A percentile compares a stretch with the other conserved stretches of the same genome.
Evolutionary conservation across 2,888 invertebrate genomes (phyloP).

Genomic region (Prosopocoilus inquinatus): DNA sequence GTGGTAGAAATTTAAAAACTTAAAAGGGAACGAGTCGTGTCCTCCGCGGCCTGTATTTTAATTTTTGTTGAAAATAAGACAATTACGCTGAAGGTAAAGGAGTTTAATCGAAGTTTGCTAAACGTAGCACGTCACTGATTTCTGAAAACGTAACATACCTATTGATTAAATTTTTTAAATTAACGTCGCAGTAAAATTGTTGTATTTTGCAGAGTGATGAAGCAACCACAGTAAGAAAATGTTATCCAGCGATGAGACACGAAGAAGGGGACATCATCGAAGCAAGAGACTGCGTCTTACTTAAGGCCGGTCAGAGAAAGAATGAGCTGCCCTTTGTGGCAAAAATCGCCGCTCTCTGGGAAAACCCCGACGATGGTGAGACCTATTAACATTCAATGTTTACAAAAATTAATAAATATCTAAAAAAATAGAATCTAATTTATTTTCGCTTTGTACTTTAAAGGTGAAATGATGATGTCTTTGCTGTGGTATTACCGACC

Average conservation of each 20-base stretch:
- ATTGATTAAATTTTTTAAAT: too few relatives aligned
- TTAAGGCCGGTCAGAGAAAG: conserved; percentile 79
- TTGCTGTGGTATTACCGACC: conserved; percentile 97
- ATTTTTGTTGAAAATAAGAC: too few relatives aligned
- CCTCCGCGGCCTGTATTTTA: too few relatives aligned
- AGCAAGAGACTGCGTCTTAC: conserved; percentile 87
- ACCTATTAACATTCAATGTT: conserved; percentile 4
- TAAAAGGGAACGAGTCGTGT: too few relatives aligned
- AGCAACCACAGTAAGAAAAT: conserved; percentile 70
- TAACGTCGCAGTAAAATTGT: not conserved
- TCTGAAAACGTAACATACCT: too few relatives aligned
- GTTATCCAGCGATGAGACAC: conserved; percentile 90
- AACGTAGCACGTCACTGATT: too few relatives aligned
- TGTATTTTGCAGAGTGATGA: conserved; percentile 66
- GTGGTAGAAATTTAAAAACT: too few relatives aligned
- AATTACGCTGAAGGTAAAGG: too few relatives aligned
- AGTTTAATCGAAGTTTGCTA: too few relatives aligned
- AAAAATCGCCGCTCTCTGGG: conserved; percentile 92
- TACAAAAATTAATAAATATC: conserved; percentile 1
- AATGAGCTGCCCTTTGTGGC: conserved; percentile 93
- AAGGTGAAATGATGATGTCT: conserved; percentile 97
- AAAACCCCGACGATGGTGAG: conserved; percentile 88
- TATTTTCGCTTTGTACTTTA: conserved; percentile 17
- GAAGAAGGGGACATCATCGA: conserved; percentile 81
- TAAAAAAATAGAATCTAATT: conserved; percentile 1